Evolutionary conservation across 2,113 vertebrate species (phyloP).

Genomic region (Lepidothrix coronata): DNA sequence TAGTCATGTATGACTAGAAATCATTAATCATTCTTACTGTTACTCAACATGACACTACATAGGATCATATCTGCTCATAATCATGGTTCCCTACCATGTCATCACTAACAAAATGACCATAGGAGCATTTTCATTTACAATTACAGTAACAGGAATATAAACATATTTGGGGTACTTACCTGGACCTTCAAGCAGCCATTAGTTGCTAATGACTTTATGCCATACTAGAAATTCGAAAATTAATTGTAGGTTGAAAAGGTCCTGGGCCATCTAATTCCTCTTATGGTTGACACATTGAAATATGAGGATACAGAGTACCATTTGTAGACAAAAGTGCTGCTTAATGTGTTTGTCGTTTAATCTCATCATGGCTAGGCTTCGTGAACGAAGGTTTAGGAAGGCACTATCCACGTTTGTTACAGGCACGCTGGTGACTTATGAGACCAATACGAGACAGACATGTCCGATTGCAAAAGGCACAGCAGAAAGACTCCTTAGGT

Average conservation of each 20-base stretch:
- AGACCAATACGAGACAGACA: too few species aligned
- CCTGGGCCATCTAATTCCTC: background rate
- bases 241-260: background rate
- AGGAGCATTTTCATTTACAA: background rate
- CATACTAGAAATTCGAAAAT: background rate
- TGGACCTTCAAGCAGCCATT: background rate
- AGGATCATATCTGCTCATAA: background rate
- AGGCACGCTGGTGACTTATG: too few species aligned
- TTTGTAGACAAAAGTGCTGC: background rate
- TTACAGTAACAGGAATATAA: background rate
- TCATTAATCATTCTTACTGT: background rate
- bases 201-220: background rate
- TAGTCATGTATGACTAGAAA: background rate
- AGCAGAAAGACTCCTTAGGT: too few species aligned
- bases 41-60: accelerated
- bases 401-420: too few species aligned
- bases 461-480: too few species aligned
- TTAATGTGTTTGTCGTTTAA: background rate
- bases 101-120: background rate
- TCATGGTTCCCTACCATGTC: background rate
- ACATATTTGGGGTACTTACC: background rate
- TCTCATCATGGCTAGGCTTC: too few species aligned
- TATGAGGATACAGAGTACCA: accelerated
- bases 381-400: too few species aligned
- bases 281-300: background rate